These are phyloP conservation scores for Himalopsyche japonica DNA, from an alignment of 2,888 invertebrate species.

Conservation along the genomic window DNA sequence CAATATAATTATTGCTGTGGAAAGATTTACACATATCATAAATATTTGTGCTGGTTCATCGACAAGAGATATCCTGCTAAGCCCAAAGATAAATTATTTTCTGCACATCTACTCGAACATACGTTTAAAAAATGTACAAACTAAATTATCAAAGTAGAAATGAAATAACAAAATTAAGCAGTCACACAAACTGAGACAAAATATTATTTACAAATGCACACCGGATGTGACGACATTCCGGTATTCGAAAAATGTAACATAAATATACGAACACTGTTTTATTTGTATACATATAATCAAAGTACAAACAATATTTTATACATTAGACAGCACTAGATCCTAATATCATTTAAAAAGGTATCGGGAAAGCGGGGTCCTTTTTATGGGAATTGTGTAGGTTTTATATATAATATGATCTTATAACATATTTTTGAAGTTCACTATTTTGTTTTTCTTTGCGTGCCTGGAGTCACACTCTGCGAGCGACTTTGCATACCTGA, in stretches of 20 bases:
- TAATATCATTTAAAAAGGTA: slow-evolving; percentile 10
- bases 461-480: slow-evolving; percentile 55
- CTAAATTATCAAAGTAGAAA: neutral
- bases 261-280: neutral
- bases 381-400: slow-evolving; percentile 19
- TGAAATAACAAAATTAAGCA: neutral
- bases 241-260: neutral
- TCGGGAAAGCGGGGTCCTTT: slow-evolving; percentile 7
- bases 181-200: neutral
- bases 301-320: neutral
- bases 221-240: neutral
- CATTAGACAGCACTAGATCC: neutral
- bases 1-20: no score
- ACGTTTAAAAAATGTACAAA: neutral
- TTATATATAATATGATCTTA: neutral
- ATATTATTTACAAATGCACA: neutral
- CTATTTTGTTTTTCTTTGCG: slow-evolving; percentile 58
- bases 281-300: slow-evolving; percentile 1
- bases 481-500: slow-evolving; percentile 45
- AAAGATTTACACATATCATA: no score
- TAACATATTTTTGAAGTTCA: neutral
- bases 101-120: neutral
- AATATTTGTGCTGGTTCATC: no score
- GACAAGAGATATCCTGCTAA: no score
- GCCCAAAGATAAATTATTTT: no score